A percentile compares a stretch with the other conserved stretches of the same genome.
These are phyloP conservation scores for Mesochorus sp. DNA, from an alignment of 2,888 invertebrate species.

Conservation along the genomic window DNA sequence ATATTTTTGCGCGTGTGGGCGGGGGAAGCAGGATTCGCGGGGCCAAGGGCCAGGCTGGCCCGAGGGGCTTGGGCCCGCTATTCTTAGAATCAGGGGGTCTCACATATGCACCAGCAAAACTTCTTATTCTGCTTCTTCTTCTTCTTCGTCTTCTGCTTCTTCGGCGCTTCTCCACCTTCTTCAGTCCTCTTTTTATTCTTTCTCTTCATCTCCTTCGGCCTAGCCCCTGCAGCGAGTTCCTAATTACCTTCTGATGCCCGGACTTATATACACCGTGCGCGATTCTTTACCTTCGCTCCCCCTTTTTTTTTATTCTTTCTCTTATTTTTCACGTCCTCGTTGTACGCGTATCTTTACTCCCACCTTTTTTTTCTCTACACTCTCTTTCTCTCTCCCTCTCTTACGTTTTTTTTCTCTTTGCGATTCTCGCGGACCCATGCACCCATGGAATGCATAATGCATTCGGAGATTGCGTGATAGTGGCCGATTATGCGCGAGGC, in stretches of 20 bases:
- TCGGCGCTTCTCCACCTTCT: constrained; percentile 32
- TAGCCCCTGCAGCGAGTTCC: constrained; percentile 68
- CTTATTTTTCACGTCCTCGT: constrained; percentile 27
- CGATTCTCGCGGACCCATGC: constrained; percentile 38
- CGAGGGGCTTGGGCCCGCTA: constrained; percentile 74
- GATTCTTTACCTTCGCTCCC: constrained; percentile 22
- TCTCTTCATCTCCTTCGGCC: constrained; percentile 42
- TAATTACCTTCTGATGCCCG: constrained; percentile 70
- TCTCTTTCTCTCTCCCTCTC: constrained; percentile 55
- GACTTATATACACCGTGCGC: constrained; percentile 39
- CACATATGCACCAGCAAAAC: constrained; percentile 31
- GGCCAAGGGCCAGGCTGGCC: constrained; percentile 67
- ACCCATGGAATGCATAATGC: constrained; percentile 73
- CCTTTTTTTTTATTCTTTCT: constrained; percentile 5
- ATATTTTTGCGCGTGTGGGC: constrained; percentile 63
- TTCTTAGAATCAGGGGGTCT: constrained; percentile 72
- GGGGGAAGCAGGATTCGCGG: constrained; percentile 38
- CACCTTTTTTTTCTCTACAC: constrained; percentile 30
- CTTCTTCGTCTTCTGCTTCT: constrained; percentile 41
- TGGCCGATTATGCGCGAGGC: constrained; percentile 71
- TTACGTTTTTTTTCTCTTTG: constrained; percentile 37
- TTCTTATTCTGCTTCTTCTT: constrained; percentile 36
- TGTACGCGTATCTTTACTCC: constrained; percentile 49
- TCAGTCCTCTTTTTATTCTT: constrained; percentile 22
- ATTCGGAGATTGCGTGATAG: constrained; percentile 77